A percentile compares a stretch with the other conserved stretches of the same genome.
These are phyloP conservation scores for Proteles cristata DNA, from an alignment of 2,113 vertebrate genomes.

Conservation along the genomic window DNA sequence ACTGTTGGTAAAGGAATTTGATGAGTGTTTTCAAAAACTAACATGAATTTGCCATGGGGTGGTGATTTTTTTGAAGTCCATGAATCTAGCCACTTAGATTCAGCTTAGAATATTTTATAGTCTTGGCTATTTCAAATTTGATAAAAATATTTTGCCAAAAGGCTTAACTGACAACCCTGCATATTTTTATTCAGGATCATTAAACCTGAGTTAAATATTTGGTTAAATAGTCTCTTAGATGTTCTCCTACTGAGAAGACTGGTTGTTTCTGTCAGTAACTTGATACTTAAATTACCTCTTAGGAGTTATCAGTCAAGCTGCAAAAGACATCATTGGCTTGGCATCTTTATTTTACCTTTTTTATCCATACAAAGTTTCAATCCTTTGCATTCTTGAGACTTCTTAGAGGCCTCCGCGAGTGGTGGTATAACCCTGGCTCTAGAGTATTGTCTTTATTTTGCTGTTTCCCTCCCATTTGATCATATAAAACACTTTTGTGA, in stretches of 20 bases:
- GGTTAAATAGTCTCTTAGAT: constrained; percentile 57
- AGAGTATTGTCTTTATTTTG: constrained; percentile 55
- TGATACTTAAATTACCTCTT: constrained; percentile 75
- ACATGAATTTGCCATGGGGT: neutral
- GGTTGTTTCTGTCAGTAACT: constrained; percentile 50
- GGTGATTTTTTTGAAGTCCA: constrained; percentile 30
- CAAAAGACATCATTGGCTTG: constrained; percentile 73
- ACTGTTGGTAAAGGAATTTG: neutral
- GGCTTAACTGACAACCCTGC: constrained; percentile 51
- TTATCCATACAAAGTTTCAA: neutral
- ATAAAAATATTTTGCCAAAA: constrained; percentile 49
- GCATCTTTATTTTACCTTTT: constrained; percentile 64
- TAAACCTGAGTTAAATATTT: constrained; percentile 72
- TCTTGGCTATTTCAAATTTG: constrained; percentile 46
- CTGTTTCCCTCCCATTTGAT: constrained; percentile 71
- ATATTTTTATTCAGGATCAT: constrained; percentile 73
- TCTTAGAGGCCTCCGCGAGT: constrained; percentile 47
- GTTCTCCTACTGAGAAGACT: constrained; percentile 50
- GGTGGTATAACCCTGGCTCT: constrained; percentile 50
- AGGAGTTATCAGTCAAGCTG: constrained; percentile 68
- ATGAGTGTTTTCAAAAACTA: neutral
- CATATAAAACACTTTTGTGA: constrained; percentile 55
- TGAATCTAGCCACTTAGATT: constrained; percentile 34
- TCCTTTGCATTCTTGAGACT: constrained; percentile 53
- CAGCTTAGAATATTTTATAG: constrained; percentile 50